Percentiles rank a stretch among this genome's conserved stretches.
These are phyloP conservation scores for Pterocles orientalis DNA, from an alignment of 2,113 vertebrate genomes.

Conservation along the genomic window DNA sequence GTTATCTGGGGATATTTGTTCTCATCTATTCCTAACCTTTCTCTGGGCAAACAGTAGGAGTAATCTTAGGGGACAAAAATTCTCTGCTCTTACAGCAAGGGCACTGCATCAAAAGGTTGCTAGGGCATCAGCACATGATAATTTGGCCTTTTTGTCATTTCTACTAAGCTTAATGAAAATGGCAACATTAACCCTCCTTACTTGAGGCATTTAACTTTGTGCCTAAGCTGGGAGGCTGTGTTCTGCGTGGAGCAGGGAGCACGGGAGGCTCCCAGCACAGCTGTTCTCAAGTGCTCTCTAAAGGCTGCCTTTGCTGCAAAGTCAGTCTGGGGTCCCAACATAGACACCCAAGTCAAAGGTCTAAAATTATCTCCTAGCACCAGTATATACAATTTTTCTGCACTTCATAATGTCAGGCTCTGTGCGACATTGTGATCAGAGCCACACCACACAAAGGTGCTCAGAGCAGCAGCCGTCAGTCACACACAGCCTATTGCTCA, in stretches of 20 bases:
- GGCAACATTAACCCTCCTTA: not conserved
- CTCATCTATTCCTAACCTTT: slow-evolving; percentile 41
- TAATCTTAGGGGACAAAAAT: not conserved
- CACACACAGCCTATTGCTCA: not conserved
- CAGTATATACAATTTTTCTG: not conserved
- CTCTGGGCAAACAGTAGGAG: not conserved
- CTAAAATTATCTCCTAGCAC: not conserved
- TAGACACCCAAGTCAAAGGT: not conserved
- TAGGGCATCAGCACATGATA: not conserved
- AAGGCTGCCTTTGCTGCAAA: not conserved
- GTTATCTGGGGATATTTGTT: slow-evolving; percentile 18
- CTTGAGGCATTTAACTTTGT: slow-evolving; percentile 27
- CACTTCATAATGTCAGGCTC: not conserved
- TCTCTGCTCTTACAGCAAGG: not conserved
- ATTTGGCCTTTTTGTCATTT: slow-evolving; percentile 44
- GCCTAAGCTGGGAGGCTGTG: not conserved
- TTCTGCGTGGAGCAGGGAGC: not conserved
- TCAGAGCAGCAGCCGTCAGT: not conserved
- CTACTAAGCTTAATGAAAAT: slow-evolving; percentile 48
- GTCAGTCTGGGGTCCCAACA: not conserved
- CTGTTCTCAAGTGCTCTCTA: not conserved
- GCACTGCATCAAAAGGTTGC: not conserved
- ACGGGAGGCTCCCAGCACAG: not conserved
- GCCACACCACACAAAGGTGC: not conserved
- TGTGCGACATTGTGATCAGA: not conserved